phyloP scores from a whole-genome alignment of 2,797 vertebrate species.

The Lycodopsis pacificus region DNA sequence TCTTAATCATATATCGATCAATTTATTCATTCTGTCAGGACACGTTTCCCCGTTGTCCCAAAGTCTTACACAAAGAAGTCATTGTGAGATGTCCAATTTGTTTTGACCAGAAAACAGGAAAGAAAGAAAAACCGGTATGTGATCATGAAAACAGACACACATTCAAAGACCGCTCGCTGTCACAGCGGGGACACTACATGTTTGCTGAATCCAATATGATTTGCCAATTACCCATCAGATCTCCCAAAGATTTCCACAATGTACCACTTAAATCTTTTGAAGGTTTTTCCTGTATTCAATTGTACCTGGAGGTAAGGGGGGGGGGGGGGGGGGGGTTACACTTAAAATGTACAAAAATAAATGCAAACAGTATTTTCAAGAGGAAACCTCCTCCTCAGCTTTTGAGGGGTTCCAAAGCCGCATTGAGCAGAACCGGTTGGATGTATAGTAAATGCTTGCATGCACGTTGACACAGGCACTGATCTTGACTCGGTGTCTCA shows the following conservation, averaged over 20 bases:
- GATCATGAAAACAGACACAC: constrained; percentile 78
- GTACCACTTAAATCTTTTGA: constrained; percentile 76
- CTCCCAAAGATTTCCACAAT: constrained; percentile 53
- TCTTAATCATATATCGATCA: constrained; percentile 81
- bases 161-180: constrained; percentile 74
- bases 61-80: constrained; percentile 82
- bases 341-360: constrained; percentile 67
- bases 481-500: constrained; percentile 78
- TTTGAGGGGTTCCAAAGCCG: constrained; percentile 58
- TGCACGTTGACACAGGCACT: constrained; percentile 85
- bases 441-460: constrained; percentile 79
- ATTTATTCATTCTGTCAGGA: constrained; percentile 87
- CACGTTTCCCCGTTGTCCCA: constrained; percentile 72
- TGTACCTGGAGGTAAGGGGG: constrained; percentile 66
- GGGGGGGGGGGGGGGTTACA: constrained; percentile 7
- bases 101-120: constrained; percentile 72
- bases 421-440: constrained; percentile 62
- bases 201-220: constrained; percentile 54
- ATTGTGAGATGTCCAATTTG: constrained; percentile 75
- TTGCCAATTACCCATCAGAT: constrained; percentile 40
- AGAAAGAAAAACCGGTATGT: constrained; percentile 62
- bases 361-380: constrained; percentile 70
- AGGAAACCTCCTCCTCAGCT: constrained; percentile 53
- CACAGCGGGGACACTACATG: constrained; percentile 52
- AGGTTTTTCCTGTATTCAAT: constrained; percentile 40